Conservation (phyloP, 2,113 vertebrate species). For the Bubalus kerabau region DNA sequence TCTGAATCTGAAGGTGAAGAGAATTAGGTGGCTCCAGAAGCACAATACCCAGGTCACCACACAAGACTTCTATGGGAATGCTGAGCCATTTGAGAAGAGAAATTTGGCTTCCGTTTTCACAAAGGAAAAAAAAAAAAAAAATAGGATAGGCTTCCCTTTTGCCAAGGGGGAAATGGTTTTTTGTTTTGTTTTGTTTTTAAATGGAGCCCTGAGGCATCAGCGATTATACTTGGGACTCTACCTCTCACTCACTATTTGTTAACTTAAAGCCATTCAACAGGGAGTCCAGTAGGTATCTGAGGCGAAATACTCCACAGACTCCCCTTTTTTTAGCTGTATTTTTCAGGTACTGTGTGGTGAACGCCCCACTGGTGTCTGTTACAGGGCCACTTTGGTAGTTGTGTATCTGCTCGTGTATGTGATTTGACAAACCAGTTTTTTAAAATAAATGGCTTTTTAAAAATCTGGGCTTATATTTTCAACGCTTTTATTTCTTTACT, state of each 20-base stretch:
- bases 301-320: conserved; percentile 75
- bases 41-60: conserved; percentile 69
- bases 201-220: conserved; percentile 81
- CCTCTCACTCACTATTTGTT: conserved; percentile 77
- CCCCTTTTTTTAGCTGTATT: conserved; percentile 83
- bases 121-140: conserved; percentile 68
- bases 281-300: conserved; percentile 63
- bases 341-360: conserved; percentile 85
- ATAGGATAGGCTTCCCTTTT: conserved; percentile 80
- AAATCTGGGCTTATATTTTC: conserved; percentile 52
- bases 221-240: conserved; percentile 80
- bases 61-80: conserved; percentile 65
- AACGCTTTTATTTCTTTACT: conserved; percentile 21
- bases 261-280: conserved; percentile 80
- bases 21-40: conserved; percentile 75
- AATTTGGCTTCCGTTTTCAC: conserved; percentile 80
- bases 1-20: conserved; percentile 92
- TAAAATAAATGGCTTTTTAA: conserved; percentile 90
- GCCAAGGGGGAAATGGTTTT: conserved; percentile 77
- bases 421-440: conserved; percentile 84
- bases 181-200: conserved; percentile 68
- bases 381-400: conserved; percentile 81
- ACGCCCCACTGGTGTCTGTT: conserved; percentile 77
- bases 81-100: conserved; percentile 72
- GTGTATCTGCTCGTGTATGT: conserved; percentile 84